These are phyloP conservation scores for Callaeas wilsoni DNA, from an alignment of 2,113 vertebrate species.

Conservation along the genomic window DNA sequence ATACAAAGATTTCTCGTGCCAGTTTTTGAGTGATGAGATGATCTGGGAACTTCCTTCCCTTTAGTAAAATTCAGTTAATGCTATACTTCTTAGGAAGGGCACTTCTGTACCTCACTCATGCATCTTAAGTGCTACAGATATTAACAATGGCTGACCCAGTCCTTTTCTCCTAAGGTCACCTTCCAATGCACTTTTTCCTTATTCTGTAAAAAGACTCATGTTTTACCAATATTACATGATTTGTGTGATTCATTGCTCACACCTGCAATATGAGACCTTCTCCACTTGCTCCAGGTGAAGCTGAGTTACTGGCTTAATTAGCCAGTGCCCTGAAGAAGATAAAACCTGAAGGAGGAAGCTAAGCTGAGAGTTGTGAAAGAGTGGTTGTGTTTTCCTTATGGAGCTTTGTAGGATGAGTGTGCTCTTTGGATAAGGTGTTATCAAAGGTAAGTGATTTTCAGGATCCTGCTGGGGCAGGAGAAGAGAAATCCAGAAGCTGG, in stretches of 20 bases:
- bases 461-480: fast-evolving
- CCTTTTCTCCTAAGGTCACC: neutral
- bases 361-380: fast-evolving
- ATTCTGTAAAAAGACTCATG: neutral
- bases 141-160: too few relatives aligned
- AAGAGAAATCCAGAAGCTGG: neutral
- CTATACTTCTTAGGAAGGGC: fast-evolving
- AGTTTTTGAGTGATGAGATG: neutral
- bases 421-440: fast-evolving
- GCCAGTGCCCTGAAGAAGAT: neutral
- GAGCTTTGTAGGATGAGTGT: fast-evolving
- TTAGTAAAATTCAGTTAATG: neutral
- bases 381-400: fast-evolving
- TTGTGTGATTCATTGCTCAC: neutral
- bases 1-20: neutral
- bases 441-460: neutral
- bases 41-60: neutral
- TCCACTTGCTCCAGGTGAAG: neutral
- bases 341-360: neutral
- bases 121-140: neutral
- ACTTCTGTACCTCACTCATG: neutral
- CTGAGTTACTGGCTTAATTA: neutral
- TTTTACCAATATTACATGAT: neutral
- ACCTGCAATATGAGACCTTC: neutral
- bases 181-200: neutral